These are phyloP conservation scores for Limnothrissa miodon DNA, from an alignment of 2,113 vertebrate genomes.

Conservation along the genomic window DNA sequence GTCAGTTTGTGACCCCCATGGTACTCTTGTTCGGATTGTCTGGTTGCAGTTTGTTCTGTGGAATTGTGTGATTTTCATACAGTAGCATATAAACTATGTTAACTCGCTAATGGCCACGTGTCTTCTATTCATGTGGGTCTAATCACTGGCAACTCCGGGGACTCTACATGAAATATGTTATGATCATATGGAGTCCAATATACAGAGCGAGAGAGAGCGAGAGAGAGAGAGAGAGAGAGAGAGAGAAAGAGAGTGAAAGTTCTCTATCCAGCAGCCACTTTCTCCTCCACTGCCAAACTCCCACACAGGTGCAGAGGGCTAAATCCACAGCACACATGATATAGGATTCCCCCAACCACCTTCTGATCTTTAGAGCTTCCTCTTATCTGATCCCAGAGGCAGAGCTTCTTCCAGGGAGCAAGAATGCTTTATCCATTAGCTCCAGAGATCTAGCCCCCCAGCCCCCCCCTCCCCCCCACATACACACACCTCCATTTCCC, in stretches of 20 bases:
- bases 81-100: no score
- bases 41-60: no score
- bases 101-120: no score
- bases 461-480: no score
- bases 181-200: background rate
- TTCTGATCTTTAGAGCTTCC: slow-evolving; percentile 19
- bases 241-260: background rate
- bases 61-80: no score
- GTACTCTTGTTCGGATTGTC: background rate
- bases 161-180: background rate
- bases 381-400: slow-evolving; percentile 45
- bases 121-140: no score
- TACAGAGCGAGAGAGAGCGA: background rate
- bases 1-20: background rate
- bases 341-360: background rate
- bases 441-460: no score
- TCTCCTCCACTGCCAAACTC: background rate
- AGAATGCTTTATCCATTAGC: slow-evolving; percentile 60
- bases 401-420: slow-evolving; percentile 50
- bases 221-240: background rate
- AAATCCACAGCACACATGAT: background rate
- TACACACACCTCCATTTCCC: no score
- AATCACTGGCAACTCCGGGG: no score
- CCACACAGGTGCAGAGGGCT: background rate
- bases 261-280: background rate